These are phyloP conservation scores for Morelia viridis DNA, from an alignment of 2,797 vertebrate species.

Conservation along the genomic window DNA sequence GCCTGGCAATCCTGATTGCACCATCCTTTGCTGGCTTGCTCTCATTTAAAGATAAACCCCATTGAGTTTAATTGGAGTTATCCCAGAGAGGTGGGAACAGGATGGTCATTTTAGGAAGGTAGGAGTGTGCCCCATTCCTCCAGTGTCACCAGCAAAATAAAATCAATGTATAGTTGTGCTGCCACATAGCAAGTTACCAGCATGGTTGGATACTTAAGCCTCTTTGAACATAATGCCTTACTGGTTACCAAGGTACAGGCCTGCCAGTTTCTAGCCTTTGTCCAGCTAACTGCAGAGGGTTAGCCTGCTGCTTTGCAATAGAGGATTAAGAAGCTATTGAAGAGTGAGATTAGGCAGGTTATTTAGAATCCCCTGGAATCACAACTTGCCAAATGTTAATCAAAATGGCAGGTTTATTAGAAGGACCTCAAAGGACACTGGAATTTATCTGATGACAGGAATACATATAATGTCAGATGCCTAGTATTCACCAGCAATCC, in stretches of 20 bases:
- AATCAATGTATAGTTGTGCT: neutral
- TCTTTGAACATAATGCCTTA: neutral
- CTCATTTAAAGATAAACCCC: neutral
- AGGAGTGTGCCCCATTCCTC: neutral
- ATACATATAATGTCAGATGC: neutral
- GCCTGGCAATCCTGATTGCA: neutral
- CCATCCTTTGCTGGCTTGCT: neutral
- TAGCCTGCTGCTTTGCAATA: neutral
- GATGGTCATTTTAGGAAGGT: neutral
- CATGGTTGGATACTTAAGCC: neutral
- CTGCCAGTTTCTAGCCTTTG: neutral
- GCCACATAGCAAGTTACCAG: neutral
- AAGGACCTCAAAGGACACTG: neutral
- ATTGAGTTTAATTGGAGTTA: neutral
- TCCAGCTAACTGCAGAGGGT: neutral
- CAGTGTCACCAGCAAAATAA: neutral
- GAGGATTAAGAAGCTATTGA: neutral
- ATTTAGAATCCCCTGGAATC: neutral
- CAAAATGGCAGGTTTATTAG: neutral
- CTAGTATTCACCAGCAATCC: neutral
- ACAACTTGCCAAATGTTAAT: neutral
- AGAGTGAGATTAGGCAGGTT: neutral
- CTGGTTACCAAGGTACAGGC: neutral
- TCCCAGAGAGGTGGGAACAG: neutral
- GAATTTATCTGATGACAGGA: neutral